Percentiles rank a stretch among this genome's conserved stretches.
phyloP scores from a whole-genome alignment of 92 coral and sea anemone genomes.

The Porites evermanni region DNA sequence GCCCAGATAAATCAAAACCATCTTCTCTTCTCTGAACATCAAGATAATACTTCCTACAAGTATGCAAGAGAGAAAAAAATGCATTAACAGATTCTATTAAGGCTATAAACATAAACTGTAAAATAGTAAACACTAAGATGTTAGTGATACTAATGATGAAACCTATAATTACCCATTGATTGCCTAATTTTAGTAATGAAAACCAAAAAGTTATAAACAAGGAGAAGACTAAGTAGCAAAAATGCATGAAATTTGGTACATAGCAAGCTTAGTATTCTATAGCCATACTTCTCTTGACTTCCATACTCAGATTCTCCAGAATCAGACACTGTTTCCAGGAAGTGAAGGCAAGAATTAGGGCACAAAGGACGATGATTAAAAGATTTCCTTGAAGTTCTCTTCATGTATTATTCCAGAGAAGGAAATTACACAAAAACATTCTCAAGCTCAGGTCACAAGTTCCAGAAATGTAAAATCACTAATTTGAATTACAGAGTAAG shows the following conservation, averaged over 20 bases:
- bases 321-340: constrained; percentile 77
- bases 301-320: constrained; percentile 69
- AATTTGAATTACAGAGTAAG: neutral
- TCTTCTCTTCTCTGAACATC: constrained; percentile 96
- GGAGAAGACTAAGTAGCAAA: neutral
- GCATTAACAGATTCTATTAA: too few relatives aligned
- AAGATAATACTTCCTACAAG: constrained; percentile 87
- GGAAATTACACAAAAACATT: constrained; percentile 10
- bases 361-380: constrained; percentile 54
- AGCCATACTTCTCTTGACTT: constrained; percentile 56
- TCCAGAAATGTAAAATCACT: neutral
- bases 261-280: neutral
- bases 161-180: too few relatives aligned
- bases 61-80: neutral
- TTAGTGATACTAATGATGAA: too few relatives aligned
- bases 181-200: too few relatives aligned
- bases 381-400: constrained; percentile 65
- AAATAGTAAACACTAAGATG: neutral
- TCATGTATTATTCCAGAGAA: constrained; percentile 65
- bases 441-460: neutral
- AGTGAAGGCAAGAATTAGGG: constrained; percentile 78
- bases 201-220: too few relatives aligned
- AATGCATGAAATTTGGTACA: neutral
- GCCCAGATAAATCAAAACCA: constrained; percentile 96
- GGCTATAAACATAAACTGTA: neutral